Percentiles rank a stretch among this genome's conserved stretches.
These are phyloP conservation scores for Synanthedon myopaeformis DNA, from an alignment of 2,888 invertebrate species.

Conservation along the genomic window DNA sequence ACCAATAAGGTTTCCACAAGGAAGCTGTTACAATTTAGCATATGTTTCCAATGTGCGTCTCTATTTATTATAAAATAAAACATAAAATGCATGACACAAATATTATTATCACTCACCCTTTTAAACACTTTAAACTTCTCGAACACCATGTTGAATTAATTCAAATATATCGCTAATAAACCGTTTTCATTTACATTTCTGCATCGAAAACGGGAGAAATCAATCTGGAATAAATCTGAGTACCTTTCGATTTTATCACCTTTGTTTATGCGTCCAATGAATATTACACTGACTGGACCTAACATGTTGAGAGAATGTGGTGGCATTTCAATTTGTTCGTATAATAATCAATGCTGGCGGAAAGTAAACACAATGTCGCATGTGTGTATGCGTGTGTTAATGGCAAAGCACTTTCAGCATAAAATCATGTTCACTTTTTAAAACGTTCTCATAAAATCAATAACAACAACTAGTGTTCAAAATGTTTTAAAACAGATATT, in stretches of 20 bases:
- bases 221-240: conserved; percentile 19
- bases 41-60: too few relatives aligned
- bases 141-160: conserved; percentile 19
- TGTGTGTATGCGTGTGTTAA: not conserved
- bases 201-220: conserved; percentile 13
- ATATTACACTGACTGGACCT: not conserved
- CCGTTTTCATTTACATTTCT: not conserved
- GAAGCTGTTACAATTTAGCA: too few relatives aligned
- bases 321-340: conserved; percentile 19
- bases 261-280: conserved; percentile 9
- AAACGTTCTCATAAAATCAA: too few relatives aligned
- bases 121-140: conserved; percentile 8
- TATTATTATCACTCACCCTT: conserved; percentile 19
- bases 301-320: not conserved
- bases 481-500: too few relatives aligned
- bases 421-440: not conserved
- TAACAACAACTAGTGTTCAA: too few relatives aligned
- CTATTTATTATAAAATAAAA: too few relatives aligned
- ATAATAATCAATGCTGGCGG: conserved; percentile 15
- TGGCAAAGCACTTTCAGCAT: not conserved
- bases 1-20: too few relatives aligned
- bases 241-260: conserved; percentile 28
- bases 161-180: not conserved
- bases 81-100: too few relatives aligned
- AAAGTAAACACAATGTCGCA: conserved; percentile 11